Base-by-base conservation (phyloP, 2,113 vertebrate species). In the Mastomys coucha region DNA sequence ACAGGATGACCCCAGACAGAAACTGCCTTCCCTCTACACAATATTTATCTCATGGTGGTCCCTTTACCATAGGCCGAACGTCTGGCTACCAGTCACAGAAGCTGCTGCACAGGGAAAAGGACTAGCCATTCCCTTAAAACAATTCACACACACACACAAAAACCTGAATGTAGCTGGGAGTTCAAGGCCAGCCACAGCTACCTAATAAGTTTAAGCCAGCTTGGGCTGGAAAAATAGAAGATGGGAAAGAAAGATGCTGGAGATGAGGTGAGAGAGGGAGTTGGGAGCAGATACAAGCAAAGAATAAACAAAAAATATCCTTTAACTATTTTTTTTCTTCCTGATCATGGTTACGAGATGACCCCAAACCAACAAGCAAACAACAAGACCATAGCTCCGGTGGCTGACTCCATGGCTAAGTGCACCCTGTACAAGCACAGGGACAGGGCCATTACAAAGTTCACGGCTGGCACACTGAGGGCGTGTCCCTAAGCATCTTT, bases 1-100 rank as follows among this genome's bases (percentile, higher is more conserved):
- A 53, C 53, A 88, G 16, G 84, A 92, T 96, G 93, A 95, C 89
- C 76, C 73, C 33, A 7, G 28, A 58, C 33, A 19, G 39, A 67
- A 92, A 56, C 58, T 10, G 49, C 45, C n/a, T 78, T 28, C 80
- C 11, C 9, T 26, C 8, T 67, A 13, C 8, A 42, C 72, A 70
- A 0, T 31, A 80, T 80, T 31, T 89, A 63, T 17, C n/a, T 73
- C 67, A 76, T 26, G 12, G 56, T 45, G 19, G 69, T 69, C 51
- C 45, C 2, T 36, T 88, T 39, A 33, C 4, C 1, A 81, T 7
- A n/a, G 60, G 56, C 3, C 63, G 24, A 31, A 31, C 19, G 20
- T 39, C 77, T 72, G 39, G 58, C 1, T 7, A 85, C 49, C 67
- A 45, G 58, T 76, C 20, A 63, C 56, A 58, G 56, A 11, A 39